A percentile compares a stretch with the other conserved stretches of the same genome.
Conservation (phyloP, 2,888 invertebrate species). For the Boloria selene region DNA sequence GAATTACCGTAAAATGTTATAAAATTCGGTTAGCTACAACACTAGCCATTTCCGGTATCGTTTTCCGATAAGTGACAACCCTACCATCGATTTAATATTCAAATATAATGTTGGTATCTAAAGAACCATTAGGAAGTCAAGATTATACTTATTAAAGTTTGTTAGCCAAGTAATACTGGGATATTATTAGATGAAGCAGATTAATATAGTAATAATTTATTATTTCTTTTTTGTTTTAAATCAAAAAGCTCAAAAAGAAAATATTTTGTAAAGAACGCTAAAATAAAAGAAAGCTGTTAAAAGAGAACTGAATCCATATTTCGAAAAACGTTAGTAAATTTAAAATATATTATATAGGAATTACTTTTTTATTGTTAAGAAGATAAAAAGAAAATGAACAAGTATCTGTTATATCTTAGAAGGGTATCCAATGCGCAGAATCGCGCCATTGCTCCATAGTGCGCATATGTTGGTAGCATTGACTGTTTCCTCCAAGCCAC, state of each 20-base stretch:
- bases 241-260: no score
- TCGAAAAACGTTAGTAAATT: no score
- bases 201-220: neutral
- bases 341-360: no score
- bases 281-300: no score
- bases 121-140: slow-evolving; percentile 18
- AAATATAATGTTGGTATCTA: slow-evolving; percentile 40
- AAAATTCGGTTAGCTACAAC: slow-evolving; percentile 44
- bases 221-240: no score
- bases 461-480: slow-evolving; percentile 74
- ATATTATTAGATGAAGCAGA: neutral
- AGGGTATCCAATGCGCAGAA: slow-evolving; percentile 54
- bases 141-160: slow-evolving; percentile 20
- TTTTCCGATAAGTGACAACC: slow-evolving; percentile 41
- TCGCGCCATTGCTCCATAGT: slow-evolving; percentile 64
- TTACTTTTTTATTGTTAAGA: neutral
- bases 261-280: no score
- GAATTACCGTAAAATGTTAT: neutral
- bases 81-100: slow-evolving; percentile 35
- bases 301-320: no score
- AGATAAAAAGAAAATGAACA: neutral
- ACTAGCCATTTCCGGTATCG: slow-evolving; percentile 49
- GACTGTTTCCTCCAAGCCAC: slow-evolving; percentile 74
- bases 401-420: neutral
- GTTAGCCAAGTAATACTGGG: neutral